Conservation (phyloP, 2,888 invertebrate genomes). For the Alsophila aescularia region DNA sequence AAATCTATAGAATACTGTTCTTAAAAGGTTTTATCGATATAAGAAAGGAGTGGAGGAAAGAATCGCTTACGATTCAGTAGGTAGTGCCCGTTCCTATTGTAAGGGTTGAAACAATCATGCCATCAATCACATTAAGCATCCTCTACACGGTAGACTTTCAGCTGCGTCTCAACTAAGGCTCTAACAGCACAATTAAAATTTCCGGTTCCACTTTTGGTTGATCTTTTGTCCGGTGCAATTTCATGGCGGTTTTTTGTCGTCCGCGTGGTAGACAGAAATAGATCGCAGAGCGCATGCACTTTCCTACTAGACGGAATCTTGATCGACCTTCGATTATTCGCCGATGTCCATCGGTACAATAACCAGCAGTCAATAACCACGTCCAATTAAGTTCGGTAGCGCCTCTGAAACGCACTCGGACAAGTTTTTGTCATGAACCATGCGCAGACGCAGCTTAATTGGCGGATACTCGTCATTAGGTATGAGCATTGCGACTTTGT, state of each 20-base stretch:
- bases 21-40: neutral
- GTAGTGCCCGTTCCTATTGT: slow-evolving; percentile 37
- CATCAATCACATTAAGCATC: slow-evolving; percentile 50
- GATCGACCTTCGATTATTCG: slow-evolving; percentile 66
- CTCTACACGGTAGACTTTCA: slow-evolving; percentile 37
- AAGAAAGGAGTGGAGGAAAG: neutral
- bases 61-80: slow-evolving; percentile 4
- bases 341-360: slow-evolving; percentile 60
- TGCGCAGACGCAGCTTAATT: slow-evolving; percentile 65
- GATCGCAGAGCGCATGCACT: slow-evolving; percentile 41
- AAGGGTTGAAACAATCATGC: slow-evolving; percentile 39
- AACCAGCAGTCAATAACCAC: slow-evolving; percentile 68
- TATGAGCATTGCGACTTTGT: slow-evolving; percentile 49
- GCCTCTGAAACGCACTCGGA: slow-evolving; percentile 67
- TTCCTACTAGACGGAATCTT: slow-evolving; percentile 41
- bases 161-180: slow-evolving; percentile 36
- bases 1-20: neutral
- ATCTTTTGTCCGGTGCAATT: slow-evolving; percentile 50
- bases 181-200: slow-evolving; percentile 62
- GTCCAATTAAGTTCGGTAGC: slow-evolving; percentile 82
- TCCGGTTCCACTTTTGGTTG: slow-evolving; percentile 57
- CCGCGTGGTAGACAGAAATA: slow-evolving; percentile 54
- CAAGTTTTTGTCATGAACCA: slow-evolving; percentile 73
- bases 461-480: slow-evolving; percentile 78
- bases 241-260: slow-evolving; percentile 50